Percentiles rank a stretch among this genome's conserved stretches.
phyloP scores from a whole-genome alignment of 2,797 vertebrate species.

The Holocentrus rufus region DNA sequence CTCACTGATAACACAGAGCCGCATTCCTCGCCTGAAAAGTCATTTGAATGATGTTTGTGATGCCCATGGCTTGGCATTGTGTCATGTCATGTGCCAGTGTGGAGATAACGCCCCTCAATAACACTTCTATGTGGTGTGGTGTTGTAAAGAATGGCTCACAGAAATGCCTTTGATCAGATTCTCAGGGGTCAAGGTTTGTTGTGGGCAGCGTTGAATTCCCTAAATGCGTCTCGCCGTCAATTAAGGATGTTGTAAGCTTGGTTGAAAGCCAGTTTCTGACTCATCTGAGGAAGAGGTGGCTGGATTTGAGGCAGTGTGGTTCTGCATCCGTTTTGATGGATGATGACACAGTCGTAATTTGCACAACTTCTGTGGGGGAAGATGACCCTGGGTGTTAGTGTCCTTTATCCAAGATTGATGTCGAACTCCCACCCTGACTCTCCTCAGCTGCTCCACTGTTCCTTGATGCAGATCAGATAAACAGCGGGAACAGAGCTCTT shows the following conservation, averaged over 20 bases:
- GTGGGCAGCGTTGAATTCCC: constrained; percentile 46
- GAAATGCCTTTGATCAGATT: constrained; percentile 44
- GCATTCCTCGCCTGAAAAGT: constrained; percentile 49
- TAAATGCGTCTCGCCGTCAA: constrained; percentile 19
- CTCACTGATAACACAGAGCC: constrained; percentile 52
- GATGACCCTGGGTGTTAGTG: constrained; percentile 32
- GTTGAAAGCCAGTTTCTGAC: constrained; percentile 44
- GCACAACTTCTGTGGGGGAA: constrained; percentile 6
- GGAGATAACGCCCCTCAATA: constrained; percentile 34
- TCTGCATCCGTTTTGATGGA: background rate
- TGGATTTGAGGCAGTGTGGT: constrained; percentile 18
- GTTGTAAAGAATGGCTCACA: constrained; percentile 39
- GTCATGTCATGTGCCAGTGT: constrained; percentile 41
- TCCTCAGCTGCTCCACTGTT: constrained; percentile 7
- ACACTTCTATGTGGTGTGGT: constrained; percentile 28
- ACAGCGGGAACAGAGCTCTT: constrained; percentile 47
- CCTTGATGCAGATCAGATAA: constrained; percentile 66
- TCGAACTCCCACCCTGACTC: constrained; percentile 10
- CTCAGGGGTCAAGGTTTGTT: constrained; percentile 34
- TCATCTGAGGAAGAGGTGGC: constrained; percentile 29
- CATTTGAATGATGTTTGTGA: constrained; percentile 36
- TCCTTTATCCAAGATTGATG: constrained; percentile 14
- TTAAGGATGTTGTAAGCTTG: constrained; percentile 16
- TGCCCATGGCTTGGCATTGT: constrained; percentile 15
- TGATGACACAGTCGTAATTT: constrained; percentile 46